phyloP scores from a whole-genome alignment of 1,140 invertebrate species.

The Dendrolimus kikuchii region DNA sequence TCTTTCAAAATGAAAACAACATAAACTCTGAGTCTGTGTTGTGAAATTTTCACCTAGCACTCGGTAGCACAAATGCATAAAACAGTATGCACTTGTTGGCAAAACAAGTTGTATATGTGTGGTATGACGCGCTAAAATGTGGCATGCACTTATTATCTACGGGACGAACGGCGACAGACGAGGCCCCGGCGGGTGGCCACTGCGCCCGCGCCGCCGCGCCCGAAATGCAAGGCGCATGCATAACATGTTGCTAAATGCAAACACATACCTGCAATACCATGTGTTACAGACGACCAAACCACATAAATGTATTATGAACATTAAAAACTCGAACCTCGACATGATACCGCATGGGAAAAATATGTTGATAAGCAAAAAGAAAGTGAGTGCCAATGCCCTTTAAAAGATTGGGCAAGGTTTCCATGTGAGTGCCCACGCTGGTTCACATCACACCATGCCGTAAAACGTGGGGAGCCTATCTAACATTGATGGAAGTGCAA shows the following conservation, averaged over 20 bases:
- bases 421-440: conserved; percentile 4
- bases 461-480: too few relatives aligned
- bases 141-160: conserved; percentile 60
- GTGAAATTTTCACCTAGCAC: too few relatives aligned
- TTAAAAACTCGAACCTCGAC: too few relatives aligned
- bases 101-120: conserved; percentile 23
- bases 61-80: conserved; percentile 9
- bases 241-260: conserved; percentile 21
- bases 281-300: too few relatives aligned
- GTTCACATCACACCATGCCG: too few relatives aligned
- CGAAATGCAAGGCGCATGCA: conserved; percentile 36
- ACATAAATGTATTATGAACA: too few relatives aligned
- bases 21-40: too few relatives aligned
- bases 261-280: conserved; percentile 14
- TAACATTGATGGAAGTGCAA: too few relatives aligned
- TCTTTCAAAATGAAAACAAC: too few relatives aligned
- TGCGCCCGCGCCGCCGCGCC: conserved; percentile 27
- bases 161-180: conserved; percentile 30
- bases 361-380: conserved; percentile 12
- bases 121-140: conserved; percentile 42
- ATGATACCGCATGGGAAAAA: too few relatives aligned
- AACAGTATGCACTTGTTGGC: conserved; percentile 34
- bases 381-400: conserved; percentile 27
- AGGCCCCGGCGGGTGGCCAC: conserved; percentile 50
- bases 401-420: conserved; percentile 18